A percentile compares a stretch with the other conserved stretches of the same genome.
Conservation (phyloP, 2,888 invertebrate genomes). For the Andrena trimmerana region DNA sequence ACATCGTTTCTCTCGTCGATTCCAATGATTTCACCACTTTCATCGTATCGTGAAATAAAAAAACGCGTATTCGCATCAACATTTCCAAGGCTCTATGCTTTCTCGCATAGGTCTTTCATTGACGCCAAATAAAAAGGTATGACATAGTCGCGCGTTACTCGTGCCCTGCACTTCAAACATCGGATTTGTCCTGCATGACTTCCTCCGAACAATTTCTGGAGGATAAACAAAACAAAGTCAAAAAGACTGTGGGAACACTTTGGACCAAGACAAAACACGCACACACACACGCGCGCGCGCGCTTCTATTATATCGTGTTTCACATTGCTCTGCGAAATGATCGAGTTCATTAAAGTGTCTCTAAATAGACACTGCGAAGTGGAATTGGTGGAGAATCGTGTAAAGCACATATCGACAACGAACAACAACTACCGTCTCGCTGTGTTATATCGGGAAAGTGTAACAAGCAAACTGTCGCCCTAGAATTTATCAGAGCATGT, state of each 20-base stretch:
- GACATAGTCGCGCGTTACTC: slow-evolving; percentile 33
- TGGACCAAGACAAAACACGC: slow-evolving; percentile 9
- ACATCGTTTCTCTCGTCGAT: slow-evolving; percentile 9
- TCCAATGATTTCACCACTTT: background rate
- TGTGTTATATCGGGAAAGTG: slow-evolving; percentile 7
- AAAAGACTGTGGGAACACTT: slow-evolving; percentile 46
- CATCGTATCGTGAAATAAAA: background rate
- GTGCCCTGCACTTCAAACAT: slow-evolving; percentile 65
- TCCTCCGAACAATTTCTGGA: slow-evolving; percentile 82
- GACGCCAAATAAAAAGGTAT: slow-evolving; percentile 45
- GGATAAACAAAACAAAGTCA: slow-evolving; percentile 60
- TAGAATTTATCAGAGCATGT: background rate
- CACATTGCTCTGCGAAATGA: background rate
- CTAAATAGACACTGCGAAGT: background rate
- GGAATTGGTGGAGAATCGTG: slow-evolving; percentile 37
- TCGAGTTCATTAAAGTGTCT: background rate
- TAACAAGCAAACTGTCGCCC: slow-evolving; percentile 7
- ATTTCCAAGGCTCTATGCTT: slow-evolving; percentile 12
- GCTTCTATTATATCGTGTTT: slow-evolving; percentile 1
- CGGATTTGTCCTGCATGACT: slow-evolving; percentile 80
- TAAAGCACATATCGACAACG: slow-evolving; percentile 11
- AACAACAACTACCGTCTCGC: slow-evolving; percentile 12
- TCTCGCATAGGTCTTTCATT: slow-evolving; percentile 33
- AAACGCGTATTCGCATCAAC: slow-evolving; percentile 8
- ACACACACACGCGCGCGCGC: background rate